Conservation (phyloP, 2,797 vertebrate species). For the Macropodus opercularis region DNA sequence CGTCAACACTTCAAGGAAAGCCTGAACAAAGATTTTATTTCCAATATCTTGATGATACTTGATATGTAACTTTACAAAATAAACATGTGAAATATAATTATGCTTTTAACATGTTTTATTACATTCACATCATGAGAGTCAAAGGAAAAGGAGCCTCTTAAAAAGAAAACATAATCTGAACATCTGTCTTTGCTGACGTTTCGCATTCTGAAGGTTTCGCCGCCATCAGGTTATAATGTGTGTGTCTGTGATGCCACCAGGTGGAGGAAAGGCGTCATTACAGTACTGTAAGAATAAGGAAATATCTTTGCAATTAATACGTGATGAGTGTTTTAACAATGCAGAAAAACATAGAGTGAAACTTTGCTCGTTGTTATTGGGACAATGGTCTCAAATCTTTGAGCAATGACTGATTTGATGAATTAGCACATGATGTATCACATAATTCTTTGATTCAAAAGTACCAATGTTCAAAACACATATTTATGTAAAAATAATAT, state of each 20-base stretch:
- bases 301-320: too few species aligned
- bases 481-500: neutral
- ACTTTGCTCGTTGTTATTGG: neutral
- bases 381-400: neutral
- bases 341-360: neutral
- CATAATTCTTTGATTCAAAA: neutral
- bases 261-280: slow-evolving; percentile 40
- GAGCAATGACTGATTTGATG: neutral
- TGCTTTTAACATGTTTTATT: too few species aligned
- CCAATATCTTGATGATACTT: too few species aligned
- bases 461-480: neutral
- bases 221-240: neutral
- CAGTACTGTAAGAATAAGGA: too few species aligned
- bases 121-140: too few species aligned
- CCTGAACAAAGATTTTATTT: too few species aligned
- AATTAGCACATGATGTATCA: neutral
- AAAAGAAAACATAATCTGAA: too few species aligned
- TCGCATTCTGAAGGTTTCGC: neutral
- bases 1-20: too few species aligned
- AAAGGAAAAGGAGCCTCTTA: too few species aligned
- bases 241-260: slow-evolving; percentile 40
- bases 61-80: too few species aligned
- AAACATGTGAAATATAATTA: too few species aligned
- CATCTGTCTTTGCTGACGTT: too few species aligned
- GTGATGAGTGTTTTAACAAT: slow-evolving; percentile 9